phyloP scores from a whole-genome alignment of 2,888 invertebrate species.

The Eristalis pertinax region DNA sequence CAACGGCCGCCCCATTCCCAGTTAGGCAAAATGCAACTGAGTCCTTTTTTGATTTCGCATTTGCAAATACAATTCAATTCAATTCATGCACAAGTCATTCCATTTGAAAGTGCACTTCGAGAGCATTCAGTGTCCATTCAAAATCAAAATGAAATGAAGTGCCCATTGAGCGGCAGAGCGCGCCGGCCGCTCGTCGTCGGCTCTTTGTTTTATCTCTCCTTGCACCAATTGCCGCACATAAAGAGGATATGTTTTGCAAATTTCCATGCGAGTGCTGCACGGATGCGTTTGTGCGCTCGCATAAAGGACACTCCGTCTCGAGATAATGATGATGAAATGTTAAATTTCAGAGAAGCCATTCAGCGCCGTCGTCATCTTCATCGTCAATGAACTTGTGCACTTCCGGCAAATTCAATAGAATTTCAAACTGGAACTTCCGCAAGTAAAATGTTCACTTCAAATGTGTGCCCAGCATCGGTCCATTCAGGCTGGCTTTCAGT shows the following conservation, averaged over 20 bases:
- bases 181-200: background rate
- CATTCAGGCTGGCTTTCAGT: background rate
- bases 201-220: constrained; percentile 32
- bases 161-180: background rate
- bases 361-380: constrained; percentile 52
- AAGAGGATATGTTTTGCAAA: constrained; percentile 31
- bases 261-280: constrained; percentile 10
- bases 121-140: background rate
- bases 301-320: constrained; percentile 35
- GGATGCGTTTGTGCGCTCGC: background rate
- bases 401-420: constrained; percentile 69
- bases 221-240: constrained; percentile 47
- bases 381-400: constrained; percentile 71
- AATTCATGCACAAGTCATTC: no score
- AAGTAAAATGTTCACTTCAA: constrained; percentile 58
- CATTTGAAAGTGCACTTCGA: background rate
- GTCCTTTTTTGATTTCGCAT: no score
- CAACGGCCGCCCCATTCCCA: no score
- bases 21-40: no score
- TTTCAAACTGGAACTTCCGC: constrained; percentile 69
- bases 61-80: no score
- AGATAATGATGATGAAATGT: constrained; percentile 62
- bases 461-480: constrained; percentile 24
- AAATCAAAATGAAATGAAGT: background rate
- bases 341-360: constrained; percentile 54